Conservation (phyloP, 35 echinoderm and acorn worm species). For the Amphiura filiformis region DNA sequence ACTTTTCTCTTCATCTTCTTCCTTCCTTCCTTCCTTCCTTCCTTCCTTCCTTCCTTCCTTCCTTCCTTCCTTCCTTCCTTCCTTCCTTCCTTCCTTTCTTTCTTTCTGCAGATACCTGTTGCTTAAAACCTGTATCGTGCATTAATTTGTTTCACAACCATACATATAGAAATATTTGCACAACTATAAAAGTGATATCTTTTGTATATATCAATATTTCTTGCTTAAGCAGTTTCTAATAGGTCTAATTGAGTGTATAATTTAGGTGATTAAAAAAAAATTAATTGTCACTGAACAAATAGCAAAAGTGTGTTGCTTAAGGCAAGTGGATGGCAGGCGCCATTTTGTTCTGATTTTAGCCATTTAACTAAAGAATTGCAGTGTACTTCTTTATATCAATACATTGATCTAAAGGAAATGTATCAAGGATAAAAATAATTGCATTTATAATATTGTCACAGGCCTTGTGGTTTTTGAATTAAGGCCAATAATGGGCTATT, state of each 20-base stretch:
- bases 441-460: no score
- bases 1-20: neutral
- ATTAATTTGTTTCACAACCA: neutral
- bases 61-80: neutral
- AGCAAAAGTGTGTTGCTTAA: no score
- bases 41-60: neutral
- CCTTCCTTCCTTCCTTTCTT: neutral
- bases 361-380: no score
- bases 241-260: neutral
- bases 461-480: no score
- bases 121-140: neutral
- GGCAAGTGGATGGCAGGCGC: no score
- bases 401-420: no score
- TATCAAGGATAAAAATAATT: no score
- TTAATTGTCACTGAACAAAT: no score
- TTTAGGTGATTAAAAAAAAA: no score
- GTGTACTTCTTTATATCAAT: no score
- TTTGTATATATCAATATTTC: neutral
- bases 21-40: neutral
- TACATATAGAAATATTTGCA: neutral
- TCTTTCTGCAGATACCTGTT: neutral
- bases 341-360: no score
- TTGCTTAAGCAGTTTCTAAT: neutral
- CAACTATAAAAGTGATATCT: neutral
- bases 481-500: no score